These are phyloP conservation scores for Amia ocellicauda DNA, from an alignment of 2,113 vertebrate genomes.

Conservation along the genomic window DNA sequence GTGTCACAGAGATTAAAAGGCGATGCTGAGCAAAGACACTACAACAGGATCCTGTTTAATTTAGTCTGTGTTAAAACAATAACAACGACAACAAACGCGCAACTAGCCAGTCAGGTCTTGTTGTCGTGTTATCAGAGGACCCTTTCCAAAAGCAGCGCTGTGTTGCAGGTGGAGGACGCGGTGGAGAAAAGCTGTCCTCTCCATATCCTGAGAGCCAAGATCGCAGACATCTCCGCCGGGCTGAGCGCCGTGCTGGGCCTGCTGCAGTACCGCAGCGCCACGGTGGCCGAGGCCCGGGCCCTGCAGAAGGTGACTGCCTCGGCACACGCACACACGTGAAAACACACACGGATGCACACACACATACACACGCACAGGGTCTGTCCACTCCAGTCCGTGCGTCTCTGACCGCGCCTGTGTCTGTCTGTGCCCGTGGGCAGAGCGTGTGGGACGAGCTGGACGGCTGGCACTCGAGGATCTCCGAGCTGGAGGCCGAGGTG, in stretches of 20 bases:
- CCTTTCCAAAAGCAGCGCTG: no score
- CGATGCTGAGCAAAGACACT: no score
- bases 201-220: slow-evolving; percentile 65
- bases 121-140: no score
- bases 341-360: no score
- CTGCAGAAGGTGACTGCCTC: slow-evolving; percentile 83
- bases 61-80: no score
- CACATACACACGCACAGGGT: no score
- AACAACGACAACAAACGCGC: no score
- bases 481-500: slow-evolving; percentile 77
- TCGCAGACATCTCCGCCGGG: slow-evolving; percentile 72
- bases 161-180: slow-evolving; percentile 67
- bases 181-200: slow-evolving; percentile 70
- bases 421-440: slow-evolving; percentile 48
- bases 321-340: no score
- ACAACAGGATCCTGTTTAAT: no score
- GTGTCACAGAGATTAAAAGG: no score
- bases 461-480: slow-evolving; percentile 77
- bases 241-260: slow-evolving; percentile 73
- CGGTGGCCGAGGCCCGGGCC: slow-evolving; percentile 70
- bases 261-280: slow-evolving; percentile 71
- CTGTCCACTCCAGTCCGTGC: slow-evolving; percentile 4
- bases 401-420: slow-evolving; percentile 19
- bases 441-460: slow-evolving; percentile 85
- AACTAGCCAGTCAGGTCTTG: no score